phyloP scores from a whole-genome alignment of 2,888 invertebrate genomes.

The Aproaerema taeniolella region DNA sequence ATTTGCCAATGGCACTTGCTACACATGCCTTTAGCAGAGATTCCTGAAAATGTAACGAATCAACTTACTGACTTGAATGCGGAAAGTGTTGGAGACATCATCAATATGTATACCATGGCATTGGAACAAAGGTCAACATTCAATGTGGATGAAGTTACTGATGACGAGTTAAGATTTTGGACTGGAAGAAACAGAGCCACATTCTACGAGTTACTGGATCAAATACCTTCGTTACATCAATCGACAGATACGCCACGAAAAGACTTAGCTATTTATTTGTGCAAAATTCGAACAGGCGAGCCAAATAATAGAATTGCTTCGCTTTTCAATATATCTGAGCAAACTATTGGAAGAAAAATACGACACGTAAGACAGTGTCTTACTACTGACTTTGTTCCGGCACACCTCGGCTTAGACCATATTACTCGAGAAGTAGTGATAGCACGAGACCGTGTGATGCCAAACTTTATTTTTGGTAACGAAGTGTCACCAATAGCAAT shows the following conservation, averaged over 20 bases:
- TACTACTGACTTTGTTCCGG: too few species aligned
- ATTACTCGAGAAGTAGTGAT: too few species aligned
- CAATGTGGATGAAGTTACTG: not conserved
- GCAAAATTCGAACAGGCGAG: too few species aligned
- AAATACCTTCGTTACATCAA: not conserved
- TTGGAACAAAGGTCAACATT: too few species aligned
- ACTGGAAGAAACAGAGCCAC: not conserved
- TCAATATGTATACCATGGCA: conserved; percentile 7
- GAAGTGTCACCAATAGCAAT: too few species aligned
- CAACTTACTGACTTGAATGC: conserved; percentile 5
- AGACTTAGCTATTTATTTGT: not conserved
- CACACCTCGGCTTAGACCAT: too few species aligned
- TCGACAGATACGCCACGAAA: not conserved
- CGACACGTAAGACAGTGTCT: too few species aligned
- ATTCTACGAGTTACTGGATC: not conserved
- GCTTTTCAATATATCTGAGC: too few species aligned
- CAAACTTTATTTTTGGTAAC: too few species aligned
- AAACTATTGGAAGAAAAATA: too few species aligned
- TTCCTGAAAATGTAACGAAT: conserved; percentile 2
- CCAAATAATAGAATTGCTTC: too few species aligned
- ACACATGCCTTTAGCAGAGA: conserved; percentile 7
- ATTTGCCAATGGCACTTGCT: conserved; percentile 8
- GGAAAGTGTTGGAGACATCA: conserved; percentile 2
- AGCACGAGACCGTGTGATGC: too few species aligned
- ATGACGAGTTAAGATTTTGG: not conserved